A percentile compares a stretch with the other conserved stretches of the same genome.
phyloP scores from a whole-genome alignment of 2,888 invertebrate genomes.

The Toxonevra muliebris region DNA sequence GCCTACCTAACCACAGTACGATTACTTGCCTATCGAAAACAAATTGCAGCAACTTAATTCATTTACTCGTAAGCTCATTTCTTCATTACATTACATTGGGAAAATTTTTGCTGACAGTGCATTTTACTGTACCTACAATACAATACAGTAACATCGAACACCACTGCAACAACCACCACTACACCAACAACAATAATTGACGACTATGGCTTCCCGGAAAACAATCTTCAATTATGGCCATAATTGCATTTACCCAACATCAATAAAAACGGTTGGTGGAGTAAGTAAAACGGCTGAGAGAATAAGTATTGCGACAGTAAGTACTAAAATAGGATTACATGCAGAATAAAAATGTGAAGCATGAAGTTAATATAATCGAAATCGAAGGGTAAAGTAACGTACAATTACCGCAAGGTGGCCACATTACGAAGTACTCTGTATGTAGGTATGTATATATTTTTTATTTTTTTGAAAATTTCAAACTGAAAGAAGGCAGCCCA shows the following conservation, averaged over 20 bases:
- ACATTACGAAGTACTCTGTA: too few relatives aligned
- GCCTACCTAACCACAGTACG: too few relatives aligned
- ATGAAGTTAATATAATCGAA: too few relatives aligned
- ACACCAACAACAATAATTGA: neutral
- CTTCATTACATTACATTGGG: conserved; percentile 37
- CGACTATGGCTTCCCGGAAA: conserved; percentile 3
- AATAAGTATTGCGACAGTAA: too few relatives aligned
- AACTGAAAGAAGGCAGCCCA: too few relatives aligned
- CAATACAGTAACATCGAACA: neutral
- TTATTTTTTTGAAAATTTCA: too few relatives aligned
- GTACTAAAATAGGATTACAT: too few relatives aligned
- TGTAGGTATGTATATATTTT: too few relatives aligned
- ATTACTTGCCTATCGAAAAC: neutral
- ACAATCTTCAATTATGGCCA: conserved; percentile 31
- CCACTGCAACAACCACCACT: conserved; percentile 7
- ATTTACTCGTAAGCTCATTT: conserved; percentile 34
- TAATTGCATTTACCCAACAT: conserved; percentile 29
- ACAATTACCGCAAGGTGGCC: too few relatives aligned
- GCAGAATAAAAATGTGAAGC: too few relatives aligned
- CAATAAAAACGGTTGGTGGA: conserved; percentile 6
- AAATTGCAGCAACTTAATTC: conserved; percentile 39
- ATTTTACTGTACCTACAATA: conserved; percentile 15
- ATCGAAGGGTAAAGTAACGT: too few relatives aligned
- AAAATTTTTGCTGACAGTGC: conserved; percentile 34
- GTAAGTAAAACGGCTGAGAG: too few relatives aligned